These are phyloP conservation scores for Torymus aiolomorphi DNA, from an alignment of 2,888 invertebrate species.

Conservation along the genomic window DNA sequence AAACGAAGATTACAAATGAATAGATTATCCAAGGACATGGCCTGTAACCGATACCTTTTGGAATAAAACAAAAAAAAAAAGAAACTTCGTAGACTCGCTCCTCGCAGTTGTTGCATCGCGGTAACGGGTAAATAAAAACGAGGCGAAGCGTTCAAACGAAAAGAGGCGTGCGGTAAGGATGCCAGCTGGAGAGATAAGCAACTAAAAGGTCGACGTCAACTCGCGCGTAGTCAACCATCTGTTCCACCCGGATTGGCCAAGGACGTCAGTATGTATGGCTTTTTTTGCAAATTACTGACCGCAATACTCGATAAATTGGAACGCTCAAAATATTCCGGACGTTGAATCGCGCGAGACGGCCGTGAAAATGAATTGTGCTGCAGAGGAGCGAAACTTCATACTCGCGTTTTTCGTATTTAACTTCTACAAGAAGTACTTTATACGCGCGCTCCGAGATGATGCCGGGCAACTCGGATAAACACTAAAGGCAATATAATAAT, in stretches of 20 bases:
- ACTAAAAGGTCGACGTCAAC: no score
- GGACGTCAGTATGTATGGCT: background rate
- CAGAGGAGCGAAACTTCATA: background rate
- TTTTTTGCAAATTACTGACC: background rate
- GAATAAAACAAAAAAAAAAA: no score
- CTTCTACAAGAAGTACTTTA: background rate
- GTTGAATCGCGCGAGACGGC: background rate
- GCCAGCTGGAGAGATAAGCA: no score
- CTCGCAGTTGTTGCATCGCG: no score
- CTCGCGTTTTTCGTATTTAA: slow-evolving; percentile 28
- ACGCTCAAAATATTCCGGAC: background rate
- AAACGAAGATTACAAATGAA: no score
- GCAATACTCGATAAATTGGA: slow-evolving; percentile 28
- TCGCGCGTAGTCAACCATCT: no score
- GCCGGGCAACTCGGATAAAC: background rate
- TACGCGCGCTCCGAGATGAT: background rate
- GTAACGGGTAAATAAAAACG: no score
- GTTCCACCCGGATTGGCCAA: no score
- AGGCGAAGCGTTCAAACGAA: background rate
- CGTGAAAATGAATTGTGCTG: no score
- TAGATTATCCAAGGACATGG: no score
- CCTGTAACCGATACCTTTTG: no score
- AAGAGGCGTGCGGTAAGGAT: background rate
- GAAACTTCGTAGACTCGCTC: slow-evolving; percentile 8
- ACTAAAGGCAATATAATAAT: slow-evolving; percentile 24